A percentile compares a stretch with the other conserved stretches of the same genome.
Conservation (phyloP, 2,888 invertebrate genomes). For the Papilio demoleus region DNA sequence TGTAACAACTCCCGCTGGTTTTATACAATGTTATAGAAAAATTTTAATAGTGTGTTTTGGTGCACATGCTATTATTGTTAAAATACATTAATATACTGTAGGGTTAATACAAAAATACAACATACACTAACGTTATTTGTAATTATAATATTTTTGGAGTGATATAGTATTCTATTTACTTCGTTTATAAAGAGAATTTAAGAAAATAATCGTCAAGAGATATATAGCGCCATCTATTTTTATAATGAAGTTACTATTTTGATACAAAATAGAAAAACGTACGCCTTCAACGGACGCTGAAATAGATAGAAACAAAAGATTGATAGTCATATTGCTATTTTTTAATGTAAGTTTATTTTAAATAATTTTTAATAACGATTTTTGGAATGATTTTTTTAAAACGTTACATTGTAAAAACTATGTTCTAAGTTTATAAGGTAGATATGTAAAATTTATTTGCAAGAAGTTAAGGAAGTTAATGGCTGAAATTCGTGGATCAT, state of each 20-base stretch:
- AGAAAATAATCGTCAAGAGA: neutral
- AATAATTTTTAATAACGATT: no score
- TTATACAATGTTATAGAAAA: slow-evolving; percentile 13
- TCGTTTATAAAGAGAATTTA: neutral
- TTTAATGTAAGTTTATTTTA: neutral
- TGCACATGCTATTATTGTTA: neutral
- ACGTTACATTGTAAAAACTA: no score
- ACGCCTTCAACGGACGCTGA: neutral
- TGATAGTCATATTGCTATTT: neutral
- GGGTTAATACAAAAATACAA: neutral
- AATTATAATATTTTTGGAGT: neutral
- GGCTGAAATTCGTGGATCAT: neutral
- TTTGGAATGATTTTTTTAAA: no score
- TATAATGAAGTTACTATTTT: neutral
- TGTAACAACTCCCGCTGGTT: neutral
- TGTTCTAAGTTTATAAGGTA: no score
- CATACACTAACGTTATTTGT: neutral
- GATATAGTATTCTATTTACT: neutral
- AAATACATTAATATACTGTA: neutral
- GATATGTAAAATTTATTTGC: no score
- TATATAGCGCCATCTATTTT: slow-evolving; percentile 10
- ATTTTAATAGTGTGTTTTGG: slow-evolving; percentile 55
- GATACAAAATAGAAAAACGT: neutral
- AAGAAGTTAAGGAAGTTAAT: no score
- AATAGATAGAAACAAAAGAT: neutral